Percentiles rank a stretch among this genome's conserved stretches.
These are phyloP conservation scores for Heloderma charlesbogerti DNA, from an alignment of 2,113 vertebrate species.

Conservation along the genomic window DNA sequence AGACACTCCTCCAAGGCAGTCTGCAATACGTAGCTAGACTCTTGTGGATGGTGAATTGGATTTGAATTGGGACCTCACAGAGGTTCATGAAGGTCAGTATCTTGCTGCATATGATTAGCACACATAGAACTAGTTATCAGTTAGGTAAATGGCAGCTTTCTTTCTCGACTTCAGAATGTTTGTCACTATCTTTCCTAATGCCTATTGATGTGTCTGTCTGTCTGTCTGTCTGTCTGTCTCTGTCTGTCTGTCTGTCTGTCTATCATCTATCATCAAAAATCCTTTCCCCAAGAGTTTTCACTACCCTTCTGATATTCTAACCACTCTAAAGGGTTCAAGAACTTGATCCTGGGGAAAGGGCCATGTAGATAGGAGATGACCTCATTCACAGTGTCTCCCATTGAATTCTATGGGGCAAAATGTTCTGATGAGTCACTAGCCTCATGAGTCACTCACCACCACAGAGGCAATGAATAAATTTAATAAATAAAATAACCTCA, in stretches of 20 bases:
- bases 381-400: neutral
- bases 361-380: neutral
- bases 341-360: neutral
- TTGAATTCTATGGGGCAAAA: too few relatives aligned
- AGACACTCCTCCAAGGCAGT: conserved; percentile 17
- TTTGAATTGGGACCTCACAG: neutral
- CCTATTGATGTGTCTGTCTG: neutral
- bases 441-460: too few relatives aligned
- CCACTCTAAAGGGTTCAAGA: neutral
- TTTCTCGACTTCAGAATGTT: neutral
- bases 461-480: too few relatives aligned
- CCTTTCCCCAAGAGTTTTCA: neutral
- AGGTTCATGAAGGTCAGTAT: neutral
- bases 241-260: too few relatives aligned
- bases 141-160: neutral
- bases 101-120: neutral
- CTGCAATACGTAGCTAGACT: neutral
- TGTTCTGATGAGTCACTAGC: neutral
- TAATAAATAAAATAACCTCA: too few relatives aligned
- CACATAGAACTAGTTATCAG: neutral
- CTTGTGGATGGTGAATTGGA: neutral
- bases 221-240: neutral
- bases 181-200: neutral
- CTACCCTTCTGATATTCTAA: neutral
- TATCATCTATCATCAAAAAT: too few relatives aligned